phyloP scores from a whole-genome alignment of 1,140 invertebrate genomes.

The Macrotrachela quadricornifera region DNA sequence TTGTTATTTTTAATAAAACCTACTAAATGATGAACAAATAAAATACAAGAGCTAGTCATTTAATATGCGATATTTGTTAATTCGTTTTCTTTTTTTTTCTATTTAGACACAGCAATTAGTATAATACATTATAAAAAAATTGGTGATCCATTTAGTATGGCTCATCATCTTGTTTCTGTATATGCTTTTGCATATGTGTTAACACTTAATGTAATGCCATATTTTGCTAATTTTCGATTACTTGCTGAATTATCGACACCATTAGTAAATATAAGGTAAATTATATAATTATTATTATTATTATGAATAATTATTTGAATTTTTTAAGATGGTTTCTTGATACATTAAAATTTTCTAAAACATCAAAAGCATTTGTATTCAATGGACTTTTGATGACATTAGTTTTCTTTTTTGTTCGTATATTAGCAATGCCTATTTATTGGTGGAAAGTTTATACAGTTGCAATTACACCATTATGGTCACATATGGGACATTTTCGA shows the following conservation, averaged over 20 bases:
- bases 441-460: slow-evolving; percentile 20
- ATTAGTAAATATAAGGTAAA: slow-evolving; percentile 24
- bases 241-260: slow-evolving; percentile 27
- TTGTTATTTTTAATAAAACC: too few species aligned
- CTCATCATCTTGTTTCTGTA: slow-evolving; percentile 21
- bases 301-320: background rate
- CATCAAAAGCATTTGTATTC: slow-evolving; percentile 14
- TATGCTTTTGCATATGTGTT: slow-evolving; percentile 16
- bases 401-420: slow-evolving; percentile 20
- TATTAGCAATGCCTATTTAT: slow-evolving; percentile 19
- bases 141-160: slow-evolving; percentile 20
- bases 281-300: background rate
- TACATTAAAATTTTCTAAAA: slow-evolving; percentile 16
- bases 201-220: slow-evolving; percentile 20
- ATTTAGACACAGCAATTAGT: slow-evolving; percentile 19
- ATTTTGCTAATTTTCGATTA: slow-evolving; percentile 25
- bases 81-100: too few species aligned
- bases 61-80: slow-evolving; percentile 18
- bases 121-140: slow-evolving; percentile 19
- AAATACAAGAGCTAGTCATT: too few species aligned
- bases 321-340: slow-evolving; percentile 21
- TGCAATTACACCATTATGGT: slow-evolving; percentile 16
- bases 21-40: too few species aligned
- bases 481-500: slow-evolving; percentile 17
- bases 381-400: slow-evolving; percentile 23